phyloP scores from a whole-genome alignment of 2,797 vertebrate species.

The Rhadinocentrus ornatus region DNA sequence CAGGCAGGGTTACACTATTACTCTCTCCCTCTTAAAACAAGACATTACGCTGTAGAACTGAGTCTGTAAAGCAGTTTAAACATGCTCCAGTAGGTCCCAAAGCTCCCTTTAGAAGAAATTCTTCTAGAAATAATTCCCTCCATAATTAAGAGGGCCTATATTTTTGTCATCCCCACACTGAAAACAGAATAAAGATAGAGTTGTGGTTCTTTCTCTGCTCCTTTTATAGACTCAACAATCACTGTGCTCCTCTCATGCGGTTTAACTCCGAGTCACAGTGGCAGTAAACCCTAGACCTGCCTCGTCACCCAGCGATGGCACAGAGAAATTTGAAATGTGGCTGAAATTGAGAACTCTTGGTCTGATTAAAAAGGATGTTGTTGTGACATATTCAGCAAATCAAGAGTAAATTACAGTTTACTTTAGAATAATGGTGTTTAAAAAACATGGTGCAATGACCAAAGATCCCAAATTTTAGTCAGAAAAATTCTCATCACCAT shows the following conservation, averaged over 20 bases:
- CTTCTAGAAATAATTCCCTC: slow-evolving; percentile 60
- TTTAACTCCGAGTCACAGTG: slow-evolving; percentile 35
- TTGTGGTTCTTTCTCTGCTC: slow-evolving; percentile 62
- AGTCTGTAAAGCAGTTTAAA: slow-evolving; percentile 50
- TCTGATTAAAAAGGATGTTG: slow-evolving; percentile 62
- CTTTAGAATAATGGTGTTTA: slow-evolving; percentile 24
- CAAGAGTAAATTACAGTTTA: slow-evolving; percentile 49
- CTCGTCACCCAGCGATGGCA: slow-evolving; percentile 55
- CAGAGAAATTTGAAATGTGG: slow-evolving; percentile 42
- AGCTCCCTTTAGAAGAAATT: slow-evolving; percentile 45
- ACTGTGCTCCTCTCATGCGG: slow-evolving; percentile 72
- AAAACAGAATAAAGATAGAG: slow-evolving; percentile 54
- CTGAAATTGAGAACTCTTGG: slow-evolving; percentile 46
- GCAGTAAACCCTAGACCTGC: slow-evolving; percentile 61
- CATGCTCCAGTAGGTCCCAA: slow-evolving; percentile 46
- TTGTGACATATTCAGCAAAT: slow-evolving; percentile 54
- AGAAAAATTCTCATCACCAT: slow-evolving; percentile 21
- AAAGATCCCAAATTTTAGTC: slow-evolving; percentile 10
- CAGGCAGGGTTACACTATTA: slow-evolving; percentile 39
- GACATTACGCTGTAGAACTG: slow-evolving; percentile 45
- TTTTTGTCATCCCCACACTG: slow-evolving; percentile 58
- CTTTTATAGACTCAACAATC: slow-evolving; percentile 68
- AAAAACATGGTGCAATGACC: slow-evolving; percentile 29
- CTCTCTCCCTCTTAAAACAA: slow-evolving; percentile 57
- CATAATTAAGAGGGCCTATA: slow-evolving; percentile 68